A percentile compares a stretch with the other conserved stretches of the same genome.
These are phyloP conservation scores for Linnaemya vulpina DNA, from an alignment of 2,888 invertebrate genomes.

Conservation along the genomic window DNA sequence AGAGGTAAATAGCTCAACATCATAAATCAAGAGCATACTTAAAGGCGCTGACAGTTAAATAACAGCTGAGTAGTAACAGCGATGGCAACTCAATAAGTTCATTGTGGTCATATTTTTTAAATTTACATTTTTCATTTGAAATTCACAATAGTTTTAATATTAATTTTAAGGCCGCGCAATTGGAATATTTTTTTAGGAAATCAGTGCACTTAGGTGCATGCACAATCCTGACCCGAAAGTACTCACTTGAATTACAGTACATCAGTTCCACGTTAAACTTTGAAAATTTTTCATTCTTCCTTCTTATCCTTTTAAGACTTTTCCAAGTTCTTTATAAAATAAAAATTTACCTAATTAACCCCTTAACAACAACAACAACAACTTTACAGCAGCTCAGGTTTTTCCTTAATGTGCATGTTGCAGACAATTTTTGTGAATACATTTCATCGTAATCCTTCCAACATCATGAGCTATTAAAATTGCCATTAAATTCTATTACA, in stretches of 20 bases:
- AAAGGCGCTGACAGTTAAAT: background rate
- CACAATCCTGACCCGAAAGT: too few species aligned
- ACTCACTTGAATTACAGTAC: too few species aligned
- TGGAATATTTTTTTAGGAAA: too few species aligned
- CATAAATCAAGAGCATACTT: constrained; percentile 27
- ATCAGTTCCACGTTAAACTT: too few species aligned
- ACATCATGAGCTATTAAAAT: constrained; percentile 34
- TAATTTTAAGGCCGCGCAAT: too few species aligned
- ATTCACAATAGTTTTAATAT: too few species aligned
- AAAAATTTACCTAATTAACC: background rate
- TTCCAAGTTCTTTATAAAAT: background rate
- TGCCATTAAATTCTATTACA: constrained; percentile 60
- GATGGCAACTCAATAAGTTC: too few species aligned
- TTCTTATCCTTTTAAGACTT: background rate
- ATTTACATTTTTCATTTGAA: too few species aligned
- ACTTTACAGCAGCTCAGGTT: background rate
- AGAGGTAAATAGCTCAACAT: background rate
- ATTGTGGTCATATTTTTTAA: too few species aligned
- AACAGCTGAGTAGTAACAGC: background rate
- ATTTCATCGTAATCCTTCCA: constrained; percentile 39
- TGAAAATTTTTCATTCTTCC: too few species aligned
- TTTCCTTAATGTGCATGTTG: background rate
- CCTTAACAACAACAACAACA: background rate
- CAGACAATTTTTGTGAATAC: background rate
- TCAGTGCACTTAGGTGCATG: too few species aligned